A percentile compares a stretch with the other conserved stretches of the same genome.
These are phyloP conservation scores for Chaetoderma sp. DNA, from an alignment of 2,888 invertebrate species.

Conservation along the genomic window DNA sequence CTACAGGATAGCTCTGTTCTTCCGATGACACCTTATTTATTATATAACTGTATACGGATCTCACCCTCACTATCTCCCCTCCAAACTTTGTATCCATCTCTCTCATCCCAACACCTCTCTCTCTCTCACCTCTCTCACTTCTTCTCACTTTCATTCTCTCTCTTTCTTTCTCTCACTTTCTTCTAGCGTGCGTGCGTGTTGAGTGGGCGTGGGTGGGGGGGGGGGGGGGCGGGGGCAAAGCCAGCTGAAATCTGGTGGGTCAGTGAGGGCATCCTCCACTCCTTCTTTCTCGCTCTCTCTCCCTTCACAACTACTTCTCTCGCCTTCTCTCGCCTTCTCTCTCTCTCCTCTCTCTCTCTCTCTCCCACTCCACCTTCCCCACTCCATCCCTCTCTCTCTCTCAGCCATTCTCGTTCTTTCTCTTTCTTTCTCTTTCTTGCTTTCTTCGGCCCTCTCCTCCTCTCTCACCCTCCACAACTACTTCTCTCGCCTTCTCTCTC, in stretches of 20 bases:
- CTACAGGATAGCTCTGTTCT: background rate
- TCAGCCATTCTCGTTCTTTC: slow-evolving; percentile 10
- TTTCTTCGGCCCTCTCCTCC: background rate
- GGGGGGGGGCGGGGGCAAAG: no score
- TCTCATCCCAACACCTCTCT: background rate
- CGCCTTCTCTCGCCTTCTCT: slow-evolving; percentile 13
- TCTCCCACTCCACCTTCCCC: background rate
- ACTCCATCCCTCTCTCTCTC: slow-evolving; percentile 6
- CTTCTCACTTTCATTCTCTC: no score
- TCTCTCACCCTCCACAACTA: no score
- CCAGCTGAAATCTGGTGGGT: no score
- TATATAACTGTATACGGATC: background rate
- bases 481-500: slow-evolving; percentile 9
- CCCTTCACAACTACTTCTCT: slow-evolving; percentile 8
- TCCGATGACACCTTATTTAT: background rate
- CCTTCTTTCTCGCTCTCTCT: no score
- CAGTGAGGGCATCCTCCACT: no score
- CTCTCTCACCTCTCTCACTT: background rate
- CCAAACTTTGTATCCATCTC: background rate
- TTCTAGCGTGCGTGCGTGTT: no score
- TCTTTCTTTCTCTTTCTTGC: slow-evolving; percentile 19
- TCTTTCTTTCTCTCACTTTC: no score
- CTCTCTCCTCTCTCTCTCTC: slow-evolving; percentile 16
- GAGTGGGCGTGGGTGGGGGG: no score
- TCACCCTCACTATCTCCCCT: background rate